phyloP scores from a whole-genome alignment of 1,140 invertebrate species.

The Drosophila quadrilineata region DNA sequence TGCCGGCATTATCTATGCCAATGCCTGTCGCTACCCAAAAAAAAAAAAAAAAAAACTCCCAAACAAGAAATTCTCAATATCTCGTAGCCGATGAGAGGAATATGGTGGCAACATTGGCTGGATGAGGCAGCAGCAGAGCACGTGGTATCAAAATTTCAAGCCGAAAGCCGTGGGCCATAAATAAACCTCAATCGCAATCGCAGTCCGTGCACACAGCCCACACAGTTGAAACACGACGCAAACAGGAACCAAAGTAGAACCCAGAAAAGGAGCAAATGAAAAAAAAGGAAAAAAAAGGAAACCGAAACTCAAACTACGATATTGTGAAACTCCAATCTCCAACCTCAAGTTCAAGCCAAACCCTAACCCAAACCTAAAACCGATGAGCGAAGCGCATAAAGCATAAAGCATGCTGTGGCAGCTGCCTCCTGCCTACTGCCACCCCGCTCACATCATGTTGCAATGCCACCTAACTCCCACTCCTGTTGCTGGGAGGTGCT shows the following conservation, averaged over 20 bases:
- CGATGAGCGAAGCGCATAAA: conserved; percentile 21
- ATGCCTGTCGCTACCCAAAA: conserved; percentile 54
- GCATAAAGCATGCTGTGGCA: conserved; percentile 32
- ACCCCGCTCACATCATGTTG: too few species aligned
- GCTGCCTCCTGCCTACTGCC: too few species aligned
- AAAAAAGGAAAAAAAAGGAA: too few species aligned
- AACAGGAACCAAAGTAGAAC: background rate
- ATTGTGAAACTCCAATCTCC: too few species aligned
- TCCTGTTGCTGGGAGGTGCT: conserved; percentile 7
- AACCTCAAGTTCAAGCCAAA: too few species aligned
- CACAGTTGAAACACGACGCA: background rate
- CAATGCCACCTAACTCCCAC: too few species aligned
- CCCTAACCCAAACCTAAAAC: background rate
- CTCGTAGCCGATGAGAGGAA: too few species aligned
- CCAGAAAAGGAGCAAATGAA: too few species aligned
- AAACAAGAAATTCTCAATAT: too few species aligned
- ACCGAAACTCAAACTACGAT: background rate
- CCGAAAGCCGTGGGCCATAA: conserved; percentile 74
- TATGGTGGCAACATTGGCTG: too few species aligned
- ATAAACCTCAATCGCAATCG: conserved; percentile 69
- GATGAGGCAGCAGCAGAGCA: conserved; percentile 48
- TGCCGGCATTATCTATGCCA: conserved; percentile 64
- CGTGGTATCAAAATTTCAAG: conserved; percentile 64
- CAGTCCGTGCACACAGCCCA: conserved; percentile 48
- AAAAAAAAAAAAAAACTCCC: background rate